Evolutionary conservation across 2,888 invertebrate species (phyloP).

Genomic region (Zelleria hepariella): DNA sequence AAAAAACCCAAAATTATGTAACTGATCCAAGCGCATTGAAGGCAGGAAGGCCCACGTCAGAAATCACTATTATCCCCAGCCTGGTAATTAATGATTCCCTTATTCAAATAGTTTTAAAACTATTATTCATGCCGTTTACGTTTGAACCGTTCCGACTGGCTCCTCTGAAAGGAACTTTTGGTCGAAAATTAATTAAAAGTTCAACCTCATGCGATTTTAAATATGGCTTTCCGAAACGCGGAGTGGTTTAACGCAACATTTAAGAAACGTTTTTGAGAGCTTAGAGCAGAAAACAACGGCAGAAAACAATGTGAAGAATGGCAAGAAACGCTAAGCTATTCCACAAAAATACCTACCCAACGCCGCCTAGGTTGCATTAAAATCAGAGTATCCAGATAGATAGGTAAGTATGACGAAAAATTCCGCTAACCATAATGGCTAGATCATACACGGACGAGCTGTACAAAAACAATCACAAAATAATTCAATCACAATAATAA

Average conservation of each 20-base stretch:
- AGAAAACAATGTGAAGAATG: no score
- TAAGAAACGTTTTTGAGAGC: neutral
- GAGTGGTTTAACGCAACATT: conserved; percentile 14
- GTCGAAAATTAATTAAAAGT: conserved; percentile 57
- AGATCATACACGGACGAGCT: no score
- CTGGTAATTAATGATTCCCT: conserved; percentile 69
- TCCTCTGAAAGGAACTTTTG: conserved; percentile 55
- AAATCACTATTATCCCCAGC: conserved; percentile 64
- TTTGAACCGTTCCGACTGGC: conserved; percentile 63
- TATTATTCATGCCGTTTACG: conserved; percentile 71
- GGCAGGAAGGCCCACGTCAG: conserved; percentile 70
- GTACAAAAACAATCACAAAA: neutral
- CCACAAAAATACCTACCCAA: no score
- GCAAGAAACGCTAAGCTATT: no score
- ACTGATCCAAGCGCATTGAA: conserved; percentile 54
- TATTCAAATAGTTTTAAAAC: conserved; percentile 72
- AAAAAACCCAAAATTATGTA: conserved; percentile 48
- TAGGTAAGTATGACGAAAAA: no score
- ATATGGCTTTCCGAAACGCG: conserved; percentile 24
- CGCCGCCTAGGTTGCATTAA: no score
- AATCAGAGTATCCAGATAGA: no score
- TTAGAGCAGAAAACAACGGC: neutral
- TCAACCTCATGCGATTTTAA: conserved; percentile 52
- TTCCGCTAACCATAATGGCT: no score
- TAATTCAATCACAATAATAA: conserved; percentile 11